Evolutionary conservation across 2,797 vertebrate genomes (phyloP).

Genomic region (Numenius phaeopus): DNA sequence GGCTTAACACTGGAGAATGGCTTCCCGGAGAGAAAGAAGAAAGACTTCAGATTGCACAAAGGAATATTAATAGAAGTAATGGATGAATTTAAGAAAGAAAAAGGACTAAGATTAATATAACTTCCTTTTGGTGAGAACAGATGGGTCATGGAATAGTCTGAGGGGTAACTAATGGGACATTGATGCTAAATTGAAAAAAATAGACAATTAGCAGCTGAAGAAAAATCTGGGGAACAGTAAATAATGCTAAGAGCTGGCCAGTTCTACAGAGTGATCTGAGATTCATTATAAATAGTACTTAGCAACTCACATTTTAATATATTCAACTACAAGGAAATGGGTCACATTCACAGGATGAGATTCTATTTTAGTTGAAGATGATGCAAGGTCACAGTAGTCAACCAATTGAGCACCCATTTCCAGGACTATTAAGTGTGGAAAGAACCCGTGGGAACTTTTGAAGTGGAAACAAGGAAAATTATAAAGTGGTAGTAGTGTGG

Average conservation of each 20-base stretch:
- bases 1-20: neutral
- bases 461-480: conserved; percentile 34
- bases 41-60: conserved; percentile 38
- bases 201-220: conserved; percentile 30
- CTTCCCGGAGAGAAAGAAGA: conserved; percentile 40
- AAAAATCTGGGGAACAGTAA: conserved; percentile 24
- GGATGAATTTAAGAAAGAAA: conserved; percentile 24
- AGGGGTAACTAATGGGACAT: neutral
- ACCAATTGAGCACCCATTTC: neutral
- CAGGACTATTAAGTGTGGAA: neutral
- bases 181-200: conserved; percentile 31
- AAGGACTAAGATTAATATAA: neutral
- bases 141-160: conserved; percentile 19
- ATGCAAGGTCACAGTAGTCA: neutral
- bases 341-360: neutral
- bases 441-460: neutral
- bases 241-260: neutral
- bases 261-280: neutral
- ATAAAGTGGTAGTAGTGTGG: neutral
- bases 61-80: conserved; percentile 48
- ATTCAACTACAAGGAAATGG: neutral
- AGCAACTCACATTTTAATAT: neutral
- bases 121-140: conserved; percentile 28
- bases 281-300: neutral
- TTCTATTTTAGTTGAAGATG: neutral